Conservation (phyloP, 2,888 invertebrate genomes). For the Ormyrus rosae region DNA sequence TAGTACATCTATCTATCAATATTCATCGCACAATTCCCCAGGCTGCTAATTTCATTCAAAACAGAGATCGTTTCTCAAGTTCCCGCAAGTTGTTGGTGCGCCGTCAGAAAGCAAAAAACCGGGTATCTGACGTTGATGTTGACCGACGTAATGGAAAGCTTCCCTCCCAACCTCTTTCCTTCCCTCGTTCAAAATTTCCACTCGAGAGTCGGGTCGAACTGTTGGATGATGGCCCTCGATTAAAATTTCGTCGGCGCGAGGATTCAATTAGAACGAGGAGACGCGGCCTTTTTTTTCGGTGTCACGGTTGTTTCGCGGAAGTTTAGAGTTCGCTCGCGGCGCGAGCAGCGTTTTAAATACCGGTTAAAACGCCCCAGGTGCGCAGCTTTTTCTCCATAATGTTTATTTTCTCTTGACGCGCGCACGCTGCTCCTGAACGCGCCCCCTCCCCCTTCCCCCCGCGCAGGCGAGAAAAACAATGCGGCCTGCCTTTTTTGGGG, state of each 20-base stretch:
- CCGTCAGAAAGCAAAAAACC: slow-evolving; percentile 20
- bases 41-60: too few species aligned
- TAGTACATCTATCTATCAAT: too few species aligned
- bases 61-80: too few species aligned
- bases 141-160: slow-evolving; percentile 33
- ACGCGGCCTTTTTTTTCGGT: slow-evolving; percentile 49
- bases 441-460: rapidly evolving
- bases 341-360: slow-evolving; percentile 20
- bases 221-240: slow-evolving; percentile 42
- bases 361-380: slow-evolving; percentile 12
- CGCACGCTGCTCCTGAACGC: too few species aligned
- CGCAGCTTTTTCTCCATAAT: background rate
- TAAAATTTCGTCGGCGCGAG: slow-evolving; percentile 64
- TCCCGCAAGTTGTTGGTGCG: too few species aligned
- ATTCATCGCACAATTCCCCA: too few species aligned
- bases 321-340: background rate
- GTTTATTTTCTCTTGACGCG: slow-evolving; percentile 7
- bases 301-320: background rate
- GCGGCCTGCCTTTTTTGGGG: background rate
- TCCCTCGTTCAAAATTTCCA: slow-evolving; percentile 1
- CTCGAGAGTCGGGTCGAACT: slow-evolving; percentile 21
- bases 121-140: slow-evolving; percentile 12
- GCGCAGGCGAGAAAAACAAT: background rate
- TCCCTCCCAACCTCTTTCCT: background rate
- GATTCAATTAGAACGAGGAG: slow-evolving; percentile 66